Base-by-base conservation (phyloP, 2,888 invertebrate genomes). In the Plebejus anna region DNA sequence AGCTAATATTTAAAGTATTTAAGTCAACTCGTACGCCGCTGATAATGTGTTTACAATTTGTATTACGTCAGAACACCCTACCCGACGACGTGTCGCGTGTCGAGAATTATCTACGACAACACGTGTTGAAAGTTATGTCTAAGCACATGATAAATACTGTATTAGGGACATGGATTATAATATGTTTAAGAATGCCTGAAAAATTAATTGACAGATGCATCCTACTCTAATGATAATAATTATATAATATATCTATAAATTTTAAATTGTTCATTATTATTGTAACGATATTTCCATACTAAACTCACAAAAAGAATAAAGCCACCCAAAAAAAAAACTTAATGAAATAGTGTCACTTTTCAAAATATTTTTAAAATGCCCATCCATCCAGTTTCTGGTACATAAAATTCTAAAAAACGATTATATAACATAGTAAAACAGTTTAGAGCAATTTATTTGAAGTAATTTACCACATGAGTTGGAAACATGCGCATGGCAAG, bases 1-100 rank as follows among this genome's bases (percentile, higher is more conserved):
- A 89, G 90, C 87, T 89, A 91, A 91, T 90, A 90, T 91, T 92
- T 91, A 85, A 85, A 84, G 88, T 88, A 89, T 89, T 88, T 83
- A 82, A 84, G 81, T 73, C 32, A 32, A 28, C 47, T 32, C 73
- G 51, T 47, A 47, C 72, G 47, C 42, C 5, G 28, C 16, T 73
- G 73, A 73, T 73, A 73, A 66, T 66, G 66, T 66, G 66, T 66
- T 66, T 66, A 66, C 66, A 66, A 66, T 36, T 66, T 66, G 66
- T 66, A 66, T 66, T 66, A 66, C 66, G 66, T 66, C 32, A 66
- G 66, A 36, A 36, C 66, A 66, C 66, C 66, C 66, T 9, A 66
- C 66, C 32, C 66, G 66, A 66, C 66, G 66, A 66, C 66, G 13
- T 16, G 66, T 32, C 66, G 66, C 66, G 66, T 66, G 66, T 66